These are phyloP conservation scores for Polypterus bichir DNA, from an alignment of 2,113 vertebrate genomes.

Conservation along the genomic window DNA sequence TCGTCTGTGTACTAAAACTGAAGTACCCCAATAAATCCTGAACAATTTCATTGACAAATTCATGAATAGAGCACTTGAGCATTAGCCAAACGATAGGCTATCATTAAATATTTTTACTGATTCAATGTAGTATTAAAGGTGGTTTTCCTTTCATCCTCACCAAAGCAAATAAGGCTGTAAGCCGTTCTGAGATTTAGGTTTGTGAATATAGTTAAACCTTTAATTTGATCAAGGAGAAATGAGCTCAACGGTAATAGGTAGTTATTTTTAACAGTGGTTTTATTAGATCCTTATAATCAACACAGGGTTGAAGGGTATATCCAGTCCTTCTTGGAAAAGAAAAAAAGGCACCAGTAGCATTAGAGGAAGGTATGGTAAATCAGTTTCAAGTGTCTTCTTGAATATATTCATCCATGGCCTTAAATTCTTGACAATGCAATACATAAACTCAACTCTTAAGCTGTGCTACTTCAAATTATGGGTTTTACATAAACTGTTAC, in stretches of 20 bases:
- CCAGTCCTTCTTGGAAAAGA: constrained; percentile 6
- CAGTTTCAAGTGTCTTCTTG: neutral
- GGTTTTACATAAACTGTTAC: too few species aligned
- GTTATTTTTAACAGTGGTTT: neutral
- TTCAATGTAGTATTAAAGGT: neutral
- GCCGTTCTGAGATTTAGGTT: constrained; percentile 2
- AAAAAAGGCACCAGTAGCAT: neutral
- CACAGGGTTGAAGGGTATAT: neutral
- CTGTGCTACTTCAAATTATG: too few species aligned
- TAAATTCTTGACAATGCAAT: neutral
- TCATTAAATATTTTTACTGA: constrained; percentile 3
- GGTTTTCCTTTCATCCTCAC: constrained; percentile 4
- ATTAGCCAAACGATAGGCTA: constrained; percentile 2
- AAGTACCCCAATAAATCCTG: too few species aligned
- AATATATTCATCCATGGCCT: constrained; percentile 5
- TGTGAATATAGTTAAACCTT: neutral
- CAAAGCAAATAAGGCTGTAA: neutral
- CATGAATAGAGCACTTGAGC: neutral
- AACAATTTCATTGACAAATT: too few species aligned
- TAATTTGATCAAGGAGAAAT: neutral
- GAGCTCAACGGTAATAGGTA: neutral
- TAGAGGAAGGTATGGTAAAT: neutral
- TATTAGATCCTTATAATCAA: constrained; percentile 1
- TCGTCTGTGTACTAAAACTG: too few species aligned
- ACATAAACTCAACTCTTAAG: neutral